These are phyloP conservation scores for Caenorhabditis wallacei DNA, from an alignment of 2,888 invertebrate genomes.

Conservation along the genomic window DNA sequence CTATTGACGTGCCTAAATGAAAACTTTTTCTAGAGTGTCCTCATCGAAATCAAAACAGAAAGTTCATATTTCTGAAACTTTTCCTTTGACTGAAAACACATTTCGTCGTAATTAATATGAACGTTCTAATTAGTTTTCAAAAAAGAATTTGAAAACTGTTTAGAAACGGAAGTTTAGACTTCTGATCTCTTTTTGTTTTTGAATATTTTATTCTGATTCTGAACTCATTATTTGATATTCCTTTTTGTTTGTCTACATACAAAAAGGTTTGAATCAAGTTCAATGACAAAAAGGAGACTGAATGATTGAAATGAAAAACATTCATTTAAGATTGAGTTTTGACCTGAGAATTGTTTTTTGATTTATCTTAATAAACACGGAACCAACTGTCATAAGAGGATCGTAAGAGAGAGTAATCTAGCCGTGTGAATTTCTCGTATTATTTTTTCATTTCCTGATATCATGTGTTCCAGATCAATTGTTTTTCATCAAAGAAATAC, in stretches of 20 bases:
- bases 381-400: slow-evolving; percentile 26
- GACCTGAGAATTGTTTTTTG: too few relatives aligned
- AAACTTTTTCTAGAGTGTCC: neutral
- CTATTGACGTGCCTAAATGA: too few relatives aligned
- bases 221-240: slow-evolving; percentile 20
- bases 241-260: neutral
- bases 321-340: too few relatives aligned
- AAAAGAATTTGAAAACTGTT: neutral
- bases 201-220: neutral
- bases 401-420: neutral
- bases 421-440: slow-evolving; percentile 29
- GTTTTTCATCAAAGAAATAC: neutral
- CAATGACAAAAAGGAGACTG: neutral
- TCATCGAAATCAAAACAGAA: neutral
- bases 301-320: too few relatives aligned
- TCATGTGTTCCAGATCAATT: slow-evolving; percentile 10
- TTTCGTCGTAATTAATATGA: too few relatives aligned
- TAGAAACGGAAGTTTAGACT: slow-evolving; percentile 5
- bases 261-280: neutral
- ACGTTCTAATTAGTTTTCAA: neutral
- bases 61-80: too few relatives aligned
- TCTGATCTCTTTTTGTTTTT: neutral
- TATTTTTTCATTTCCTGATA: slow-evolving; percentile 21
- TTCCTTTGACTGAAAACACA: too few relatives aligned
- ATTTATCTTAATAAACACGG: neutral